Evolutionary conservation across 2,113 vertebrate species (phyloP).

Genomic region (Anas platyrhynchos): DNA sequence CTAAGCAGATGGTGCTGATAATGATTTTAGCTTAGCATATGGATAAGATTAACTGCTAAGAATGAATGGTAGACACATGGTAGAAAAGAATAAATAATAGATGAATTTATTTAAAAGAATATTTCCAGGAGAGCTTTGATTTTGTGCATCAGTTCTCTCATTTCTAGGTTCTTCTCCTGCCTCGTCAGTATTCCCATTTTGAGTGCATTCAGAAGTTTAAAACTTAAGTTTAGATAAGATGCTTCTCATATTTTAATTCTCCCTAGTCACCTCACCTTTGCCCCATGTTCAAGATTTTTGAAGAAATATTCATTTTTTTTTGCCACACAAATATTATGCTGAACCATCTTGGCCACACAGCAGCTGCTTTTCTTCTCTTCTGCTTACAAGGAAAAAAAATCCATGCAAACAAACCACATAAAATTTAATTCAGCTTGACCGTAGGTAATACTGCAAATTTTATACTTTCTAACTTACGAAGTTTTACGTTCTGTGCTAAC

Average conservation of each 20-base stretch:
- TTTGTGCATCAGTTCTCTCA: not conserved
- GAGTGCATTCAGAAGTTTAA: not conserved
- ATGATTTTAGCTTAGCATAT: conserved; percentile 50
- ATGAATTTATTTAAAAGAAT: not conserved
- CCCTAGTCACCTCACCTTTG: not conserved
- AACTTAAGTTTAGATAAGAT: not conserved
- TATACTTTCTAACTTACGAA: not conserved
- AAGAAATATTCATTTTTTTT: not conserved
- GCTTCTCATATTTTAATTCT: not conserved
- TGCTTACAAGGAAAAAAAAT: not conserved
- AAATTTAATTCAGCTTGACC: not conserved
- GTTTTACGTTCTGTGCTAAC: not conserved
- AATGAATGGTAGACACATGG: conserved; percentile 15
- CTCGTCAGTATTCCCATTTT: not conserved
- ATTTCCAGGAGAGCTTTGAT: not conserved
- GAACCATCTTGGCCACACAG: not conserved
- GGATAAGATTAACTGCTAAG: conserved; percentile 31
- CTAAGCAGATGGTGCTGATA: conserved; percentile 44
- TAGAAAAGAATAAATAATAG: conserved; percentile 1
- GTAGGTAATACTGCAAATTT: not conserved
- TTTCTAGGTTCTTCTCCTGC: not conserved
- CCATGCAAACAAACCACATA: not conserved
- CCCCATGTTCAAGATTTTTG: not conserved
- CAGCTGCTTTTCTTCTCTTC: not conserved
- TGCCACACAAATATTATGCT: not conserved